Conservation (phyloP, 2,888 invertebrate species). For the Drosophila parthenogenetica region DNA sequence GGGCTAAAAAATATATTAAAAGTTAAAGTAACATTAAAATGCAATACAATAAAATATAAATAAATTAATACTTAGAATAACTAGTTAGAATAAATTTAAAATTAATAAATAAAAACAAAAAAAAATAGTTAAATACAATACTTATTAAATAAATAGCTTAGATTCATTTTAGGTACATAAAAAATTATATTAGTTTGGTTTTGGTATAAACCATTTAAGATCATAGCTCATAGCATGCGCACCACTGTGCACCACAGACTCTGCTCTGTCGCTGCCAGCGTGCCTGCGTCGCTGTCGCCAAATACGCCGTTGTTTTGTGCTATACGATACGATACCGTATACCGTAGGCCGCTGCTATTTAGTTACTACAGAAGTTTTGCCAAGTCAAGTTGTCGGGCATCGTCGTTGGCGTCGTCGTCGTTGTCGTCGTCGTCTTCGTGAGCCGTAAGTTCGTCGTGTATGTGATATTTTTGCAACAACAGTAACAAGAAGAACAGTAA, state of each 20-base stretch:
- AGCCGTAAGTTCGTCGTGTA: slow-evolving; percentile 9
- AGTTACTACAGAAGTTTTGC: slow-evolving; percentile 83
- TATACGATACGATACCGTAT: slow-evolving; percentile 57
- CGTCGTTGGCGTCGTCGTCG: slow-evolving; percentile 24
- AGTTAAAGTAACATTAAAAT: too few relatives aligned
- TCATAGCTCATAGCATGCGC: neutral
- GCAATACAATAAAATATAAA: too few relatives aligned
- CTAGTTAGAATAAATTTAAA: too few relatives aligned
- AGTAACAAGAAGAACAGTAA: slow-evolving; percentile 31
- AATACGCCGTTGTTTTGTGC: slow-evolving; percentile 73
- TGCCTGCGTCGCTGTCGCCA: slow-evolving; percentile 60
- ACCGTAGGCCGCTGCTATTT: slow-evolving; percentile 75
- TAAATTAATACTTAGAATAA: too few relatives aligned
- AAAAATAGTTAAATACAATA: too few relatives aligned
- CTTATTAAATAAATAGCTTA: too few relatives aligned
- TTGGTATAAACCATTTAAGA: neutral
- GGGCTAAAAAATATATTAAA: too few relatives aligned
- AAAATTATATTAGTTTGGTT: too few relatives aligned
- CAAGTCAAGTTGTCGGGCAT: slow-evolving; percentile 77
- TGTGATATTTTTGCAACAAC: slow-evolving; percentile 39
- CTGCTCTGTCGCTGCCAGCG: slow-evolving; percentile 45
- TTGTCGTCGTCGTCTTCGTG: slow-evolving; percentile 9
- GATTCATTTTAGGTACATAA: too few relatives aligned
- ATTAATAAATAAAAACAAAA: too few relatives aligned
- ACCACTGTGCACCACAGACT: slow-evolving; percentile 43